Evolutionary conservation across 1,140 invertebrate genomes (phyloP), one percentile per base, ranked within the genome.

Genomic region (Heliothis virescens): DNA sequence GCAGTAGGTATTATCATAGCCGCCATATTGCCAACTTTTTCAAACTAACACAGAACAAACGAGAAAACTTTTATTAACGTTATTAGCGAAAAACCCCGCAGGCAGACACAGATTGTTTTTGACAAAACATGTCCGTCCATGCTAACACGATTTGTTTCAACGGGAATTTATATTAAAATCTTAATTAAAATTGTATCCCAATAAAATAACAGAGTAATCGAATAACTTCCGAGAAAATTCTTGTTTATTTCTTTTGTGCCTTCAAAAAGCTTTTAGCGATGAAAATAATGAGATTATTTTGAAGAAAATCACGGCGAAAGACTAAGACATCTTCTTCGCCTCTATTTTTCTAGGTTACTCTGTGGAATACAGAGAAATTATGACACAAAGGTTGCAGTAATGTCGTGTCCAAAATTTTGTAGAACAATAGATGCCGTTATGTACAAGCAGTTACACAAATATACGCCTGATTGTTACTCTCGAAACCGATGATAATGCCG

Each of bases 11-110:
- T 53, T 18, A 71, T 29, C 48, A 21, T 10, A 26, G 67, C 18
- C n/a, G 67, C 67, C 67, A 71, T 71, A 53, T 71, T 71, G 67
- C 15, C 10, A 34, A 21, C 18, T 71, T 71, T 71, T 53, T 71
- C 18, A n/a, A 71, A 52, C 48, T 71, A 71, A 29, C 52, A 69
- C 67, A 29, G 48, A 71, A 62, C 48, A 73, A 79, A 79, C 57
- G 50, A 65, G 78, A 79, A 79, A 79, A 79, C 21, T 79, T 79
- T 41, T 60, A 73, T 73, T 53, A 79, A 73, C 12, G 52, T 79
- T 63, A 73, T 55, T 55, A 72, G 41, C 15, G 67, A 62, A 34
- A 57, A 57, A 48, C 67, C 15, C 41, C 18, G 18, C 5, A 67
- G 67, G 48, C 52, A 48, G 21, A 16, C 1, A 52, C 18, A 53